phyloP scores from a whole-genome alignment of 2,888 invertebrate species.

The Chymomyza procnemis region DNA sequence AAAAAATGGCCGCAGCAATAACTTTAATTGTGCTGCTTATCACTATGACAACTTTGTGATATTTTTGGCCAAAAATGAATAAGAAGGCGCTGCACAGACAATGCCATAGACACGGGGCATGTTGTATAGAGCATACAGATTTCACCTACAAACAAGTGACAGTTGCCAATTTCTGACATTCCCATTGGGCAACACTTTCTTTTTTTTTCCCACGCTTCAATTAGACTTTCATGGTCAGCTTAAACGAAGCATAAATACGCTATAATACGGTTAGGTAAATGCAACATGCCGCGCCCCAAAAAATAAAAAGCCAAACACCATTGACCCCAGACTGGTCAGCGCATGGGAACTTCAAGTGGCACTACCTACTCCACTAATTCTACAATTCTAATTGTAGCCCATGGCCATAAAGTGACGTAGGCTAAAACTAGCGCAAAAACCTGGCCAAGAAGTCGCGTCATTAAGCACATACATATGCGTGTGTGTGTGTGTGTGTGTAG shows the following conservation, averaged over 20 bases:
- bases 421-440: conserved; percentile 14
- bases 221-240: conserved; percentile 30
- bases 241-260: conserved; percentile 38
- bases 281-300: not conserved
- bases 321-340: not conserved
- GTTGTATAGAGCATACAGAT: no score
- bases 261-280: not conserved
- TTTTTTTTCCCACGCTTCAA: conserved; percentile 58
- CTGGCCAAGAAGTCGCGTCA: conserved; percentile 52
- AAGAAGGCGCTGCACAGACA: no score
- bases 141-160: conserved; percentile 21
- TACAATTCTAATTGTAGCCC: not conserved
- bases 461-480: conserved; percentile 29
- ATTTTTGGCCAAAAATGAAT: no score
- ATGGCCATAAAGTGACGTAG: conserved; percentile 28
- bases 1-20: not conserved
- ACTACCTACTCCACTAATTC: not conserved
- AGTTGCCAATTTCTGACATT: conserved; percentile 35
- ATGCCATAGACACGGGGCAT: no score
- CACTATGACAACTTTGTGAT: no score
- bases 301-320: not conserved
- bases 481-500: not conserved
- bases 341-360: not conserved
- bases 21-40: no score
- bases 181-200: conserved; percentile 56